Percentiles rank a stretch among this genome's conserved stretches.
These are phyloP conservation scores for Dipodomys spectabilis DNA, from an alignment of 2,113 vertebrate genomes.

Conservation along the genomic window DNA sequence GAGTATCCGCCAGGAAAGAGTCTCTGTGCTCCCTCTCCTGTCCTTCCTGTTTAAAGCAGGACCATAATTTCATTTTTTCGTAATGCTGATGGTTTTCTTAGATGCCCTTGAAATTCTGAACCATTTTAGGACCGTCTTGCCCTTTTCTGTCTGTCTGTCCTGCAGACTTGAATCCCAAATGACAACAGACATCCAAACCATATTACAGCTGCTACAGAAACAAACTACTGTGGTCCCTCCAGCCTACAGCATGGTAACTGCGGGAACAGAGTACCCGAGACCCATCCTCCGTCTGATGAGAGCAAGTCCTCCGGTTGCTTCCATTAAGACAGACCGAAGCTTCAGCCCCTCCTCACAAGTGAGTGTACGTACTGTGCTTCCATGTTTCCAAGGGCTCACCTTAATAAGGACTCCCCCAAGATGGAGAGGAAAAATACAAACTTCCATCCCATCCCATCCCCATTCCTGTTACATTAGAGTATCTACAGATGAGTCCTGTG, in stretches of 20 bases:
- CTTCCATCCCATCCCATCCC: not conserved
- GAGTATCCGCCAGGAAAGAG: not conserved
- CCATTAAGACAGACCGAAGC: constrained; percentile 89
- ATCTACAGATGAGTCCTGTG: not conserved
- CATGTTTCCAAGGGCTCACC: not conserved
- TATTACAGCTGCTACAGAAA: constrained; percentile 96
- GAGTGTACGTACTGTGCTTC: constrained; percentile 22
- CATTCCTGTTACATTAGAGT: not conserved
- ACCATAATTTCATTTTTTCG: not conserved
- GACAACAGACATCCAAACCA: constrained; percentile 96
- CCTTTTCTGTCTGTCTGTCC: constrained; percentile 61
- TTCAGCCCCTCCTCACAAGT: constrained; percentile 93
- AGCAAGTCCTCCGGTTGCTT: constrained; percentile 87
- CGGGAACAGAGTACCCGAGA: constrained; percentile 91
- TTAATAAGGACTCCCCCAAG: not conserved
- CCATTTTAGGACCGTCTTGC: not conserved
- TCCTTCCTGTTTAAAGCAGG: constrained; percentile 77
- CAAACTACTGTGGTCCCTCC: constrained; percentile 94
- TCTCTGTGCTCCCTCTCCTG: constrained; percentile 81
- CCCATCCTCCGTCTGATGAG: constrained; percentile 83
- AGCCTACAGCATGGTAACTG: constrained; percentile 95
- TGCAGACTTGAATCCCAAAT: constrained; percentile 97
- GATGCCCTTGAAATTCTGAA: not conserved
- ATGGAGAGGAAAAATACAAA: not conserved
- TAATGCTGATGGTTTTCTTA: not conserved